phyloP scores from a whole-genome alignment of 2,113 vertebrate species.

The Miniopterus natalensis region DNA sequence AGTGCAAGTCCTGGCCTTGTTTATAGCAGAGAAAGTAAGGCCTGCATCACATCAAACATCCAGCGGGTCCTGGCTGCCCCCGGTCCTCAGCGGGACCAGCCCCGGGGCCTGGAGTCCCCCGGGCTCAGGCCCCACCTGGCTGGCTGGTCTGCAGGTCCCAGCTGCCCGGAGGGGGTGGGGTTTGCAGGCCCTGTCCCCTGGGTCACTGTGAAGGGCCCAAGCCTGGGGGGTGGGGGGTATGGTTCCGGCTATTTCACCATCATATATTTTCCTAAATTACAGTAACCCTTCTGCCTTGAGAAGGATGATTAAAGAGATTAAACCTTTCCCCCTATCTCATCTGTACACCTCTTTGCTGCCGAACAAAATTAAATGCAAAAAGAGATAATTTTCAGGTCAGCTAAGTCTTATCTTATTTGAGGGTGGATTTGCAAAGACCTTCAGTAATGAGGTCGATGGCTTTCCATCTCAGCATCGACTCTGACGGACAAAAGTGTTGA shows the following conservation, averaged over 20 bases:
- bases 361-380: constrained; percentile 59
- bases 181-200: background rate
- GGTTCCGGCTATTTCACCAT: background rate
- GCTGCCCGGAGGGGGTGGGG: accelerated
- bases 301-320: constrained; percentile 51
- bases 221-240: background rate
- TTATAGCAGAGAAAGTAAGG: background rate
- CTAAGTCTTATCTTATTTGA: background rate
- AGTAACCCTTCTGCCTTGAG: background rate
- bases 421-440: background rate
- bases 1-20: background rate
- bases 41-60: accelerated
- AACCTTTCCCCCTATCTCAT: background rate
- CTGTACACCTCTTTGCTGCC: background rate
- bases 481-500: background rate
- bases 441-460: background rate
- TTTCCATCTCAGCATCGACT: background rate
- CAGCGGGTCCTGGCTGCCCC: background rate
- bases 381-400: constrained; percentile 44
- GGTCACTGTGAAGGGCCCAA: accelerated
- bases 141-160: too few species aligned
- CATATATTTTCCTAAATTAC: background rate
- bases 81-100: background rate
- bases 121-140: accelerated
- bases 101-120: accelerated